Evolutionary conservation across 2,888 invertebrate species (phyloP).

Genomic region (Lypha dubia): DNA sequence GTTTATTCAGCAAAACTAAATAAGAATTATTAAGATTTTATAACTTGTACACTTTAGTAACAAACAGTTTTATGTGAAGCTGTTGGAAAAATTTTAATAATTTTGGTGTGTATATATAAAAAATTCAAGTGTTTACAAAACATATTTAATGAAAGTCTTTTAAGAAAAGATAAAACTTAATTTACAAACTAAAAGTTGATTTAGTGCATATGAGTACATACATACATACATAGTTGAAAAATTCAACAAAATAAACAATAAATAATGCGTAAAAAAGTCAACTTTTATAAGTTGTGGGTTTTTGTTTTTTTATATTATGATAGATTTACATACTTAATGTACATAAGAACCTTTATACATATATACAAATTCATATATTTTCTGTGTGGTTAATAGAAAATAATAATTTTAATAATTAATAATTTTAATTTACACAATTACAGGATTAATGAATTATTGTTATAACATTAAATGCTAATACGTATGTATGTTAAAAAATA

Average conservation of each 20-base stretch:
- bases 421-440: not conserved
- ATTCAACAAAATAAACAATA: not conserved
- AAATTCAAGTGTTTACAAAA: not conserved
- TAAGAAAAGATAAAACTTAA: not conserved
- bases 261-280: slow-evolving; percentile 29
- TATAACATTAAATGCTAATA: no score
- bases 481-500: no score
- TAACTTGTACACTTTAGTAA: not conserved
- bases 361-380: not conserved
- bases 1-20: not conserved
- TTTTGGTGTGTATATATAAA: not conserved
- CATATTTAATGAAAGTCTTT: not conserved
- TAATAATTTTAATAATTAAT: not conserved
- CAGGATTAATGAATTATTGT: not conserved
- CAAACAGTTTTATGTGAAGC: not conserved
- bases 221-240: no score
- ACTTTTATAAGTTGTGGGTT: not conserved
- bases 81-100: not conserved
- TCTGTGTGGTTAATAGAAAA: not conserved
- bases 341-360: not conserved
- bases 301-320: not conserved
- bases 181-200: not conserved
- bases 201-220: not conserved
- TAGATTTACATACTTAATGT: not conserved
- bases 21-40: not conserved